Conservation (phyloP, 2,888 invertebrate genomes). For the Bembecia ichneumoniformis region DNA sequence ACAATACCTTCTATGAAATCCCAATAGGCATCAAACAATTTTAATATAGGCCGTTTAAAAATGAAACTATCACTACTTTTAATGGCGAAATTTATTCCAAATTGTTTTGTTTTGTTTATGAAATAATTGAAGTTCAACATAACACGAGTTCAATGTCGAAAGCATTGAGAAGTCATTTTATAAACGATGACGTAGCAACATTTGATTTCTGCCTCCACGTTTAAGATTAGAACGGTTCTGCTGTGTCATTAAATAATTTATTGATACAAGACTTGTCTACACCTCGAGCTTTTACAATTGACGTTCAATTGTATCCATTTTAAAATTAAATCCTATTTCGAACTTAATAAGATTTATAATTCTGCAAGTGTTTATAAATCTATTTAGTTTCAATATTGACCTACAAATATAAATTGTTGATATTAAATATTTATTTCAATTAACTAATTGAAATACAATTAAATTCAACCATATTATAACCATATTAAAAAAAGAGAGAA, state of each 20-base stretch:
- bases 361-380: constrained; percentile 2
- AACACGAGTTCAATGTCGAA: constrained; percentile 42
- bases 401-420: too few species aligned
- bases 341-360: constrained; percentile 10
- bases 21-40: too few species aligned
- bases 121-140: neutral
- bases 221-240: constrained; percentile 26
- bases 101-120: neutral
- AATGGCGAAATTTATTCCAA: too few species aligned
- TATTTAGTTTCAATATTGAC: neutral
- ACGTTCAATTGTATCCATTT: too few species aligned
- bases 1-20: too few species aligned
- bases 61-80: too few species aligned
- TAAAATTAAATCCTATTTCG: too few species aligned
- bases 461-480: too few species aligned
- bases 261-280: constrained; percentile 19
- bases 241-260: constrained; percentile 27
- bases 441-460: too few species aligned
- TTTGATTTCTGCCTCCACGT: constrained; percentile 11
- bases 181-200: constrained; percentile 35
- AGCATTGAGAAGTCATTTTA: constrained; percentile 20
- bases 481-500: too few species aligned
- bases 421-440: too few species aligned
- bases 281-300: neutral
- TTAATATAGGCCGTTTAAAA: too few species aligned